Evolutionary conservation across 2,113 vertebrate species (phyloP).

Genomic region (Canis aureus): DNA sequence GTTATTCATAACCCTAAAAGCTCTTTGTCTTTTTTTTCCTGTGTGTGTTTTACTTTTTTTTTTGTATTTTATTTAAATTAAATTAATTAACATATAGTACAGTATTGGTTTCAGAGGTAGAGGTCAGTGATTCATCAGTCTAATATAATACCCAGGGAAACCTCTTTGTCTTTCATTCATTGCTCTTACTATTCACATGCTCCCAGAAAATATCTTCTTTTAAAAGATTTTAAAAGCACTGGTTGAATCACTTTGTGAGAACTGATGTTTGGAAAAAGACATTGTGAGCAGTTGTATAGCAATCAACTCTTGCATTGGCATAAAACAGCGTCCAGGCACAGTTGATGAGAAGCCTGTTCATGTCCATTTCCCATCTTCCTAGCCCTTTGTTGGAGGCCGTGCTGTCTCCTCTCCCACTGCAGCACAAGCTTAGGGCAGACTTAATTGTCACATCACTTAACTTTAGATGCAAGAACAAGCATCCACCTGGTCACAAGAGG

Average conservation of each 20-base stretch:
- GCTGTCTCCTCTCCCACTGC: neutral
- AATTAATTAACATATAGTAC: too few species aligned
- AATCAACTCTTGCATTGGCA: neutral
- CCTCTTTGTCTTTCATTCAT: neutral
- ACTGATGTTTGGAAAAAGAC: neutral
- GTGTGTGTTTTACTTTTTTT: too few species aligned
- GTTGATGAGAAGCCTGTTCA: fast-evolving
- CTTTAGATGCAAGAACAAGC: neutral
- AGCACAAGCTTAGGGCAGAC: neutral
- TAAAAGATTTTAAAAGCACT: neutral
- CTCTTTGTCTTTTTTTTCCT: neutral
- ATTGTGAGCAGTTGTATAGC: neutral
- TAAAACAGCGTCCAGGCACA: neutral
- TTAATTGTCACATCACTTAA: neutral
- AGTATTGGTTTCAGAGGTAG: too few species aligned
- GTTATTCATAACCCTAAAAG: neutral
- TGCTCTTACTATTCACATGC: neutral
- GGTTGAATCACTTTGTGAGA: neutral
- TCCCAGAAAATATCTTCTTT: neutral
- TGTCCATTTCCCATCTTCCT: too few species aligned
- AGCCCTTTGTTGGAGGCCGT: neutral
- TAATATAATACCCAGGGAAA: neutral
- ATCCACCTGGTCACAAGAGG: neutral
- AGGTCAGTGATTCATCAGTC: too few species aligned
- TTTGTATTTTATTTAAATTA: too few species aligned